These are phyloP conservation scores for Rhinopomastus cyanomelas DNA, from an alignment of 2,113 vertebrate genomes.

Conservation along the genomic window DNA sequence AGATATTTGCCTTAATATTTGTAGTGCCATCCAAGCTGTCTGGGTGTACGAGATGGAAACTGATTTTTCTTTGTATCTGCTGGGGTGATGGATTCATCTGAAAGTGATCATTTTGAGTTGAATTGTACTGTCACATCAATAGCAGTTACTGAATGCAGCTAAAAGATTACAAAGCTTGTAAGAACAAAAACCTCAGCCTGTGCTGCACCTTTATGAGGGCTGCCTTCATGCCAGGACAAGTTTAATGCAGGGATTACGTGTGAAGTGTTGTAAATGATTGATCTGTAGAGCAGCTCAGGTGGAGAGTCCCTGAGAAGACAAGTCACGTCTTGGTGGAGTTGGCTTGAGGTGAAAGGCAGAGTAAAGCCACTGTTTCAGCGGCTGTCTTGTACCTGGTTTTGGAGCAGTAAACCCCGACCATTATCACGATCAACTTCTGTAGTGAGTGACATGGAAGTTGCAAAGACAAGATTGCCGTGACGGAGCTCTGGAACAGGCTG, in stretches of 20 bases:
- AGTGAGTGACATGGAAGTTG: background rate
- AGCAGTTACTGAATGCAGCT: background rate
- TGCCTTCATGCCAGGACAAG: background rate
- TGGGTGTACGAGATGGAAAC: background rate
- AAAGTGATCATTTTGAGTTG: background rate
- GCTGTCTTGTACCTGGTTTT: background rate
- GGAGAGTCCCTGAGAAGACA: background rate
- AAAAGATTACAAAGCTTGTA: background rate
- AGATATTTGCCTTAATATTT: background rate
- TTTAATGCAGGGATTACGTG: background rate
- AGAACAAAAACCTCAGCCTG: background rate
- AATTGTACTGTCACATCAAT: background rate
- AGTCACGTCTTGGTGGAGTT: background rate
- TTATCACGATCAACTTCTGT: background rate
- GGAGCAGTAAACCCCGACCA: background rate
- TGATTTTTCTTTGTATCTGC: background rate
- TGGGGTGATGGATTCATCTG: background rate
- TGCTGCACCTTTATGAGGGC: background rate
- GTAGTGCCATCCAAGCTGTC: background rate
- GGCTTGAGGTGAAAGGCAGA: background rate
- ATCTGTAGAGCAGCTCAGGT: background rate
- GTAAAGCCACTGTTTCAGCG: background rate
- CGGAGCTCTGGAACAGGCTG: too few relatives aligned
- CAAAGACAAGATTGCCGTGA: background rate
- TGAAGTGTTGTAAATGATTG: fast-evolving